A percentile compares a stretch with the other conserved stretches of the same genome.
Conservation (phyloP, 2,797 vertebrate genomes). For the Agapornis canus region DNA sequence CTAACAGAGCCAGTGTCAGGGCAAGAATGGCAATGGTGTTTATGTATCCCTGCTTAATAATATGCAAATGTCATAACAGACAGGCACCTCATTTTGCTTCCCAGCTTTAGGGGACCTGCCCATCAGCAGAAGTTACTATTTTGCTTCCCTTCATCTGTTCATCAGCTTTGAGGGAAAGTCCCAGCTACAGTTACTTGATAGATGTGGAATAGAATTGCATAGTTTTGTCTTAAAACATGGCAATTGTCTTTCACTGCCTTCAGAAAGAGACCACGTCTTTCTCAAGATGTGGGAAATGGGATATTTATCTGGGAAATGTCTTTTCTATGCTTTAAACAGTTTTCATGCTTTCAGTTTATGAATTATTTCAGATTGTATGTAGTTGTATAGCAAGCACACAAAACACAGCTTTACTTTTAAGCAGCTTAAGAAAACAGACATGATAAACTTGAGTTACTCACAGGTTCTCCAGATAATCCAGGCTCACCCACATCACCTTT, state of each 20-base stretch:
- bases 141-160: neutral
- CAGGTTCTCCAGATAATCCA: constrained; percentile 83
- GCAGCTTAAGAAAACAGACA: neutral
- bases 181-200: neutral
- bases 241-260: neutral
- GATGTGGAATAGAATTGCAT: neutral
- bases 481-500: constrained; percentile 86
- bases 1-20: neutral
- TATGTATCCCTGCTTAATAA: neutral
- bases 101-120: neutral
- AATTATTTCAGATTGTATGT: neutral
- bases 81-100: neutral
- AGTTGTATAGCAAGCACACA: neutral
- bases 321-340: neutral
- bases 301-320: neutral
- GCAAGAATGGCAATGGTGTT: neutral
- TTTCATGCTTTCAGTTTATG: neutral
- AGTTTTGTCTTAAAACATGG: neutral
- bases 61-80: neutral
- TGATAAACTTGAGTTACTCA: constrained; percentile 69
- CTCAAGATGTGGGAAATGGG: neutral
- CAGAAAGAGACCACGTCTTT: neutral
- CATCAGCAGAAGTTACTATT: neutral
- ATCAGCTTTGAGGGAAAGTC: neutral
- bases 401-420: neutral